phyloP scores from a whole-genome alignment of 2,113 vertebrate species.

The Chaenocephalus aceratus region DNA sequence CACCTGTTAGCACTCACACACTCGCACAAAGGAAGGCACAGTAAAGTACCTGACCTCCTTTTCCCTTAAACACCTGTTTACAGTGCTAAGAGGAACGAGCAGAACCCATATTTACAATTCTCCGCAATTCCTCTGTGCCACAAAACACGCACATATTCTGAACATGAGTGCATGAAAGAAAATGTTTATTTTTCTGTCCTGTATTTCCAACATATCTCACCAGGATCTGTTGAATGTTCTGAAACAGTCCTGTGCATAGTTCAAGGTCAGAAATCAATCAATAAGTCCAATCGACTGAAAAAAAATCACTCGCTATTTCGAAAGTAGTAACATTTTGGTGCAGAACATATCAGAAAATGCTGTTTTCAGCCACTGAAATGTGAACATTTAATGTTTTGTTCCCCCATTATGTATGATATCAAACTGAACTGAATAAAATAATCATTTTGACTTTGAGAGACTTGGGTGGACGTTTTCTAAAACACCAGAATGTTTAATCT shows the following conservation, averaged over 20 bases:
- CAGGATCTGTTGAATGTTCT: neutral
- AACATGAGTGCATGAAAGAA: neutral
- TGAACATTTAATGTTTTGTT: no score
- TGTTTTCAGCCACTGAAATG: no score
- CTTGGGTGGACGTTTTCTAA: no score
- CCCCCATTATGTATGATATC: no score
- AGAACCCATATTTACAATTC: slow-evolving; percentile 1
- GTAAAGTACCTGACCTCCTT: slow-evolving; percentile 50
- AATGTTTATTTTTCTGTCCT: neutral
- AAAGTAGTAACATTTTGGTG: no score
- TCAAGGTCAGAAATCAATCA: slow-evolving; percentile 10
- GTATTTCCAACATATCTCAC: neutral
- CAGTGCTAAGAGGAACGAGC: slow-evolving; percentile 19
- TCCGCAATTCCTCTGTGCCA: neutral
- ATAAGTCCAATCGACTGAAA: no score
- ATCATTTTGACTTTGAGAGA: no score
- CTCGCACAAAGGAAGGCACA: slow-evolving; percentile 18
- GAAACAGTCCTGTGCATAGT: slow-evolving; percentile 13
- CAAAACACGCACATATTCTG: neutral
- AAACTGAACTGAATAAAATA: no score
- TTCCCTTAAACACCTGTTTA: slow-evolving; percentile 43
- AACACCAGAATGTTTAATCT: no score
- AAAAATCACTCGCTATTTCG: no score
- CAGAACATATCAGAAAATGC: no score
- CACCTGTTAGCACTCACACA: slow-evolving; percentile 44